phyloP scores from a whole-genome alignment of 2,797 vertebrate genomes.

The Argyrosomus regius region DNA sequence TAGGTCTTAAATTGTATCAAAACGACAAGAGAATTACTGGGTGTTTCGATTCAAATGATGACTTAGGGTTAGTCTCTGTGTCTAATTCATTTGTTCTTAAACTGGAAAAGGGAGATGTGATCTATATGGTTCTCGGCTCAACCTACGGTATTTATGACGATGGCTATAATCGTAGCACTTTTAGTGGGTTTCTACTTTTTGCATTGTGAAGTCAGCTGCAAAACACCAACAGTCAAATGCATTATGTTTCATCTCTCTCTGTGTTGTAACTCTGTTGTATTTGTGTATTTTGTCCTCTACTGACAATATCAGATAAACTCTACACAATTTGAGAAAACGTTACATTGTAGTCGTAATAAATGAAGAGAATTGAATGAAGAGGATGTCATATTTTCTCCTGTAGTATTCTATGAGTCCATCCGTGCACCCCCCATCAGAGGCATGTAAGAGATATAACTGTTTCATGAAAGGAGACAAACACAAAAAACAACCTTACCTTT shows the following conservation, averaged over 20 bases:
- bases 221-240: background rate
- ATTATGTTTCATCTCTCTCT: background rate
- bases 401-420: too few species aligned
- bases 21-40: background rate
- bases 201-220: background rate
- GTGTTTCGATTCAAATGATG: fast-evolving
- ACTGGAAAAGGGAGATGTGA: slow-evolving; percentile 30
- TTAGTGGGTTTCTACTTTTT: slow-evolving; percentile 51
- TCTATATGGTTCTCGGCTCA: background rate
- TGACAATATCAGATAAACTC: too few species aligned
- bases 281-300: background rate
- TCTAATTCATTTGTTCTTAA: slow-evolving; percentile 33
- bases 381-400: too few species aligned
- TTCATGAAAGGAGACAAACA: background rate
- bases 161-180: background rate
- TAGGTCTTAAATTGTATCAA: background rate
- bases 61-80: fast-evolving
- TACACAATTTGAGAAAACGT: too few species aligned
- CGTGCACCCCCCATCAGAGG: too few species aligned
- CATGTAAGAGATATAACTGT: too few species aligned
- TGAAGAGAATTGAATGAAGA: too few species aligned
- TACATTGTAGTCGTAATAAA: too few species aligned
- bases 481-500: slow-evolving; percentile 77
- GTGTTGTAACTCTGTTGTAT: too few species aligned
- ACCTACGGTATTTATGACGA: fast-evolving